Evolutionary conservation across 1,140 invertebrate species (phyloP).

Genomic region (Drosophila oshimai): DNA sequence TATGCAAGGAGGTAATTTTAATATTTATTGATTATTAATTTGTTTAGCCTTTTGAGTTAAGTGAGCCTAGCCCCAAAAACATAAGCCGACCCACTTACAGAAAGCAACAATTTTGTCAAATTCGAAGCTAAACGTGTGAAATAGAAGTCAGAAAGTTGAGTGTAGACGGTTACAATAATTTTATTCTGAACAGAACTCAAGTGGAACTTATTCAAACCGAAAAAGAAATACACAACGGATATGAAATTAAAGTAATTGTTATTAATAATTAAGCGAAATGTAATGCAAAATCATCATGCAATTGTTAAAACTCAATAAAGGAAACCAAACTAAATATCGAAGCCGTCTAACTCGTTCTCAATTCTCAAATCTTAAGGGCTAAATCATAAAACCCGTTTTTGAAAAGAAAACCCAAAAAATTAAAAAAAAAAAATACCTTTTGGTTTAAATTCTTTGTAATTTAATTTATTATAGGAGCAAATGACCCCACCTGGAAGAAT

Average conservation of each 20-base stretch:
- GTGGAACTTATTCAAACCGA: constrained; percentile 9
- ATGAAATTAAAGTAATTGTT: constrained; percentile 61
- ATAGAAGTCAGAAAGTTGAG: constrained; percentile 46
- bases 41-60: constrained; percentile 32
- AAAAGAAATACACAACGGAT: constrained; percentile 30
- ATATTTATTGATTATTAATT: constrained; percentile 66
- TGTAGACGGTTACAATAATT: constrained; percentile 63
- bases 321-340: constrained; percentile 23
- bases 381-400: too few species aligned
- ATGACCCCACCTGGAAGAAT: too few species aligned
- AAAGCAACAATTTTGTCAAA: constrained; percentile 10
- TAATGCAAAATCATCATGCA: constrained; percentile 57
- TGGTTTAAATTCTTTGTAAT: too few species aligned
- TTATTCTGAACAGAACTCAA: constrained; percentile 22
- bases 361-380: too few species aligned
- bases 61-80: background rate
- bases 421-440: too few species aligned
- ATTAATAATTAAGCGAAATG: constrained; percentile 69
- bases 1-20: constrained; percentile 47
- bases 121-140: constrained; percentile 23
- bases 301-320: constrained; percentile 79
- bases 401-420: too few species aligned
- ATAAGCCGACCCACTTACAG: background rate
- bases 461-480: too few species aligned
- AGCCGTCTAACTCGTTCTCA: background rate